Conservation (phyloP, 2,888 invertebrate species). For the Cerastoderma edule region DNA sequence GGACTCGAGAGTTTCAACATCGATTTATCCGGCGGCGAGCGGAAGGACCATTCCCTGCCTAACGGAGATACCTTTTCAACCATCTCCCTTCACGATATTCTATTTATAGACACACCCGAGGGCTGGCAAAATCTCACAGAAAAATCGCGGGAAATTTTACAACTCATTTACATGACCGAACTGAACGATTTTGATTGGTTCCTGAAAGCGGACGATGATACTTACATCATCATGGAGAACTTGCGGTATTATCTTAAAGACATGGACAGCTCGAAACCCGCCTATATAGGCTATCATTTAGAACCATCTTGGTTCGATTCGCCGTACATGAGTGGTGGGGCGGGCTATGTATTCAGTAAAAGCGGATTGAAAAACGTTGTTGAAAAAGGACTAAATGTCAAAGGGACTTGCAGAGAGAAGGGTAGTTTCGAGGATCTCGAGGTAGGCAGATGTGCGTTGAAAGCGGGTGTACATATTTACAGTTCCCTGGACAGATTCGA, state of each 20-base stretch:
- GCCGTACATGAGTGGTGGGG: constrained; percentile 63
- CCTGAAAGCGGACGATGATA: constrained; percentile 62
- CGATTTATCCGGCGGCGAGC: constrained; percentile 39
- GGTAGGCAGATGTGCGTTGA: constrained; percentile 52
- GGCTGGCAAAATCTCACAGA: constrained; percentile 56
- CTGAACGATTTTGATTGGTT: constrained; percentile 57
- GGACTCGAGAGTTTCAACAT: constrained; percentile 25
- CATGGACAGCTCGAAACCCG: constrained; percentile 38
- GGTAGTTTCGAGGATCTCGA: constrained; percentile 58
- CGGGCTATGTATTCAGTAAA: constrained; percentile 57
- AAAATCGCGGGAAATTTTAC: constrained; percentile 52
- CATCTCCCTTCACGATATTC: constrained; percentile 46
- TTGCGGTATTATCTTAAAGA: constrained; percentile 43
- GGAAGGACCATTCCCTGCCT: constrained; percentile 40
- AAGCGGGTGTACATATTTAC: constrained; percentile 46
- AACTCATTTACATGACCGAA: constrained; percentile 50
- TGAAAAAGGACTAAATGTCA: constrained; percentile 47
- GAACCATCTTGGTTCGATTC: constrained; percentile 56
- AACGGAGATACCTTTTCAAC: constrained; percentile 53
- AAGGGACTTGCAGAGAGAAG: constrained; percentile 46
- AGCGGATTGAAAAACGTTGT: constrained; percentile 47
- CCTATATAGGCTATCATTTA: constrained; percentile 52
- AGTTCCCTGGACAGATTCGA: constrained; percentile 56
- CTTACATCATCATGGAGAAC: constrained; percentile 59
- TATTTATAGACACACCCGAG: constrained; percentile 57